Evolutionary conservation across 2,113 vertebrate genomes (phyloP).

Genomic region (Triplophysa rosa): DNA sequence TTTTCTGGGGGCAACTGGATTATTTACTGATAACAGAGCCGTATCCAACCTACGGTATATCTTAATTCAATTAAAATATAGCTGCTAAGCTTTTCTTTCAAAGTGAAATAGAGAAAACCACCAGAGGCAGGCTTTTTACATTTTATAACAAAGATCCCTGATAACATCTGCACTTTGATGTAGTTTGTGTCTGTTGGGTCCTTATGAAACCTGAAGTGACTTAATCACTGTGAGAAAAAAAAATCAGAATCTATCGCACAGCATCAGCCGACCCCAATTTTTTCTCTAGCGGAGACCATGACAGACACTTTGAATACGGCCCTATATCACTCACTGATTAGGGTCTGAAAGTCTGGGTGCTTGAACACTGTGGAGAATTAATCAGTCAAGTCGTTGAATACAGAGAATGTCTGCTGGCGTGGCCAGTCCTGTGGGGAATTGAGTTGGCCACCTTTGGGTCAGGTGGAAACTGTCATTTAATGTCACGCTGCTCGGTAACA

Average conservation of each 20-base stretch:
- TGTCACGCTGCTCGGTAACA: conserved; percentile 46
- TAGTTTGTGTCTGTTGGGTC: not conserved
- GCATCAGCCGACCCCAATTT: conserved; percentile 30
- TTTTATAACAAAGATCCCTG: conserved; percentile 5
- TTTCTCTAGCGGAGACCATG: conserved; percentile 1
- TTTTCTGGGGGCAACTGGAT: not conserved
- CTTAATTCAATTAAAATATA: conserved; percentile 22
- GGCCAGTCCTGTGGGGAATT: conserved; percentile 40
- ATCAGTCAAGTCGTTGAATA: conserved; percentile 47
- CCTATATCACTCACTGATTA: conserved; percentile 47
- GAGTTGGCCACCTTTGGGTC: conserved; percentile 44
- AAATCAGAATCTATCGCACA: not conserved
- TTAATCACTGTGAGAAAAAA: conserved; percentile 11
- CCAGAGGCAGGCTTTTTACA: conserved; percentile 16
- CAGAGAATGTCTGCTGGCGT: conserved; percentile 26
- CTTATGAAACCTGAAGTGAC: conserved; percentile 1
- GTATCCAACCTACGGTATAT: not conserved
- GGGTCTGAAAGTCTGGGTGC: conserved; percentile 36
- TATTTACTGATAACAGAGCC: not conserved
- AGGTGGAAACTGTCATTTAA: conserved; percentile 51
- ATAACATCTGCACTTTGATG: conserved; percentile 26
- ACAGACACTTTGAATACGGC: conserved; percentile 25
- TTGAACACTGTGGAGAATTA: conserved; percentile 48
- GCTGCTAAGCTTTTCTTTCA: conserved; percentile 9
- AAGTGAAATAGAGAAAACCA: conserved; percentile 10